phyloP scores from a whole-genome alignment of 1,140 invertebrate species.

The Drepana arcuata region DNA sequence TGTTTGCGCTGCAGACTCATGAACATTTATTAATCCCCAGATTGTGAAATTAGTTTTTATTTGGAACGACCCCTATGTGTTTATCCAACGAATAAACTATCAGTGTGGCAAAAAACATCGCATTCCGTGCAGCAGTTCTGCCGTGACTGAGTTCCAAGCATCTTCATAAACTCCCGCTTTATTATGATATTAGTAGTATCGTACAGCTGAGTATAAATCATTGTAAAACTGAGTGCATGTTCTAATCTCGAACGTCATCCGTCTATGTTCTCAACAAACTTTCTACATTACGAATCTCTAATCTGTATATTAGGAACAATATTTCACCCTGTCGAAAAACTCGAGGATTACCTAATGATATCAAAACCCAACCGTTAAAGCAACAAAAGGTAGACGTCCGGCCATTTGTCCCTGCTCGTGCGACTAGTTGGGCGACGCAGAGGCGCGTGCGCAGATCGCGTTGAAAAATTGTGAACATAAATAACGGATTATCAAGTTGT shows the following conservation, averaged over 20 bases:
- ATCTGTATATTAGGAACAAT: slow-evolving; percentile 51
- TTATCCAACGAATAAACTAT: no score
- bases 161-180: neutral
- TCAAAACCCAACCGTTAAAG: slow-evolving; percentile 55
- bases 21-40: no score
- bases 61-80: no score
- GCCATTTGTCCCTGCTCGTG: slow-evolving; percentile 36
- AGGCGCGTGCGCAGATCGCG: slow-evolving; percentile 42
- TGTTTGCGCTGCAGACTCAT: no score
- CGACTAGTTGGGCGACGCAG: slow-evolving; percentile 26
- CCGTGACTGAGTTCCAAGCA: no score
- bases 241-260: slow-evolving; percentile 30
- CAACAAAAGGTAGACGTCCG: slow-evolving; percentile 45
- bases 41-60: no score
- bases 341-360: slow-evolving; percentile 55
- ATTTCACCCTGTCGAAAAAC: slow-evolving; percentile 49
- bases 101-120: no score
- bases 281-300: slow-evolving; percentile 45
- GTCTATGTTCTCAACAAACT: slow-evolving; percentile 36
- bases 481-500: slow-evolving; percentile 63
- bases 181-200: neutral
- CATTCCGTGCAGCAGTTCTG: no score
- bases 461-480: slow-evolving; percentile 60
- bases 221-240: no score
- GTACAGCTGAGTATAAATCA: no score